Percentiles rank a stretch among this genome's conserved stretches.
Evolutionary conservation across 2,113 vertebrate genomes (phyloP).

Genomic region (Gracilinanus agilis): DNA sequence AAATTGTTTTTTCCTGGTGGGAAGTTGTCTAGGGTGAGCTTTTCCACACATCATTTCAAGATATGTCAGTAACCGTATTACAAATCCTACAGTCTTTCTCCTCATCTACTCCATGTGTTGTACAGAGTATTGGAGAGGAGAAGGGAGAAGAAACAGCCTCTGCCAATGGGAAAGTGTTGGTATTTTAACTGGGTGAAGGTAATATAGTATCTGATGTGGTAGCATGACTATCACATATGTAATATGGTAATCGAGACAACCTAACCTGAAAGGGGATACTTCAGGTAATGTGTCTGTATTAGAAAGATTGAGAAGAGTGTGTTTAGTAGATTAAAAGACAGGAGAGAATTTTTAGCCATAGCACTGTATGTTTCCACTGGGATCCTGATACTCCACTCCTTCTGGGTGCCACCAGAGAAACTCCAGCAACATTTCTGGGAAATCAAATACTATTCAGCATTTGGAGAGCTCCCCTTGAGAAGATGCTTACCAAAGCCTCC

Average conservation of each 20-base stretch:
- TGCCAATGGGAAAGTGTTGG: neutral
- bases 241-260: neutral
- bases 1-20: neutral
- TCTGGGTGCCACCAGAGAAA: neutral
- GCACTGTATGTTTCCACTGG: neutral
- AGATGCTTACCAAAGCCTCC: neutral
- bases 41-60: neutral
- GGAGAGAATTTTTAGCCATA: neutral
- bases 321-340: neutral
- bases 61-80: neutral
- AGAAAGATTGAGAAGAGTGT: neutral
- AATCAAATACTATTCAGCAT: neutral
- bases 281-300: neutral
- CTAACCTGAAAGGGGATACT: neutral
- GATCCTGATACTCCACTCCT: neutral
- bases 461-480: neutral
- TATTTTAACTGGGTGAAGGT: neutral
- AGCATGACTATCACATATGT: neutral
- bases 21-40: neutral
- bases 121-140: neutral
- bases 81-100: neutral
- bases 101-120: neutral
- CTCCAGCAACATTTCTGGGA: neutral
- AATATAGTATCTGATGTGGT: neutral
- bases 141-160: fast-evolving